Base-by-base conservation (phyloP, 2,113 vertebrate species). In the Catharus fuscescens region DNA sequence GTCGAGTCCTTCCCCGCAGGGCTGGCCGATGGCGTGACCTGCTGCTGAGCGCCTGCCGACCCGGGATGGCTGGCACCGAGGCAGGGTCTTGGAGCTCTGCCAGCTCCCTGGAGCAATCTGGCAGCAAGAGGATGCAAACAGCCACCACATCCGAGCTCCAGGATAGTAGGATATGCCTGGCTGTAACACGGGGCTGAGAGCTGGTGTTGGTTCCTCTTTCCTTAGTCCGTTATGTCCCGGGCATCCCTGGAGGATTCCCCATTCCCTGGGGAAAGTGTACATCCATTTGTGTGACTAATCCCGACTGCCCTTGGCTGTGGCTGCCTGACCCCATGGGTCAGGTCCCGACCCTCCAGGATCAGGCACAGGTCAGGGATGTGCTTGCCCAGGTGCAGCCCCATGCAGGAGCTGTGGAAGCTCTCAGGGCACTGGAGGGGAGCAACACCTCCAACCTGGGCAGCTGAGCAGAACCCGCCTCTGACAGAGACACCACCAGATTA, bases 401-500 rank as follows among this genome's bases (percentile, higher is more conserved):
- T 4, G 9, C 0, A 0, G 50, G 59, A 65, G 60, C 20, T 81
- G 50, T 38, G 74, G 83, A 60, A n/a, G 24, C 36, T 85, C 13
- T 56, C 0, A 0, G 73, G 12, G 18, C 4, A 3, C 57, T 3
- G 4, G 28, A 42, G 40, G 31, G 31, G 19, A 70, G 38, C 50
- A 50, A 10, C 10, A 2, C 14, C 79, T 84, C 54, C 52, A 62
- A 28, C 38, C 52, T 31, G 5, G 32, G 64, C 62, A 66, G 59
- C 88, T 86, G 88, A 62, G 62, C 64, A 65, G 71, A 61, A 73
- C 71, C 85, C 65, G 74, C 74, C 67, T 44, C 45, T 80, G 82
- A 74, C 3, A 14, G 86, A 86, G 90, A 73, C 38, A 77, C 64
- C 88, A 45, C 60, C 70, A 59, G 95, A 97, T 97, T 94, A 95